Percentiles rank a stretch among this genome's conserved stretches.
These are phyloP conservation scores for Meloe dianella DNA, from an alignment of 2,888 invertebrate genomes.

Conservation along the genomic window DNA sequence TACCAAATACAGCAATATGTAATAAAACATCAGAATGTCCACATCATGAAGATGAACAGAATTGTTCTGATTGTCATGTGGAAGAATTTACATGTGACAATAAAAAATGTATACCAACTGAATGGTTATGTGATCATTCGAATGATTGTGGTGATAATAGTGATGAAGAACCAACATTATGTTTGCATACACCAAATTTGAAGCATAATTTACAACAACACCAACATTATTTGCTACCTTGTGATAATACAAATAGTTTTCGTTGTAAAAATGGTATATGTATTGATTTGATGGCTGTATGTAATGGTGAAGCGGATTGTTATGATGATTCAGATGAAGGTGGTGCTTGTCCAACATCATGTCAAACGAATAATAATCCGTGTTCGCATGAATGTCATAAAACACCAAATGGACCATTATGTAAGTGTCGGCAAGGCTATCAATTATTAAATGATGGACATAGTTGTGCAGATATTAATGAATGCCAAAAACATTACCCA, in stretches of 20 bases:
- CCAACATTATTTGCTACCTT: conserved; percentile 39
- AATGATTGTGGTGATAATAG: conserved; percentile 76
- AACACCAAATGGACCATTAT: conserved; percentile 72
- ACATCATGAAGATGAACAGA: conserved; percentile 71
- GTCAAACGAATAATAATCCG: conserved; percentile 53
- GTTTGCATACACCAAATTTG: conserved; percentile 20
- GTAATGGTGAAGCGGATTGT: conserved; percentile 71
- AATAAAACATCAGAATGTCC: conserved; percentile 72
- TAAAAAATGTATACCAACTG: conserved; percentile 65
- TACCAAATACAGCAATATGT: conserved; percentile 63
- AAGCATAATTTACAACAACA: not conserved
- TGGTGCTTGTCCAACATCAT: conserved; percentile 66
- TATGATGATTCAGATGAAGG: conserved; percentile 74
- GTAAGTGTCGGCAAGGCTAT: conserved; percentile 70
- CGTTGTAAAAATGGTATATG: conserved; percentile 70
- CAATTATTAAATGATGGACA: conserved; percentile 61
- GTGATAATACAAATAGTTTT: conserved; percentile 53
- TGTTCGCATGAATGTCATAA: conserved; percentile 68
- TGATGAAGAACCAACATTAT: conserved; percentile 64
- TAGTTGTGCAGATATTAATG: conserved; percentile 73
- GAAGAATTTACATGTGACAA: conserved; percentile 66
- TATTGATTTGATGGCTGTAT: conserved; percentile 67
- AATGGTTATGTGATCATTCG: conserved; percentile 67
- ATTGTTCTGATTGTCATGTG: conserved; percentile 58
- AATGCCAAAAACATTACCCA: conserved; percentile 67